Conservation (phyloP, 2,888 invertebrate genomes). For the Nephrotoma appendiculata region DNA sequence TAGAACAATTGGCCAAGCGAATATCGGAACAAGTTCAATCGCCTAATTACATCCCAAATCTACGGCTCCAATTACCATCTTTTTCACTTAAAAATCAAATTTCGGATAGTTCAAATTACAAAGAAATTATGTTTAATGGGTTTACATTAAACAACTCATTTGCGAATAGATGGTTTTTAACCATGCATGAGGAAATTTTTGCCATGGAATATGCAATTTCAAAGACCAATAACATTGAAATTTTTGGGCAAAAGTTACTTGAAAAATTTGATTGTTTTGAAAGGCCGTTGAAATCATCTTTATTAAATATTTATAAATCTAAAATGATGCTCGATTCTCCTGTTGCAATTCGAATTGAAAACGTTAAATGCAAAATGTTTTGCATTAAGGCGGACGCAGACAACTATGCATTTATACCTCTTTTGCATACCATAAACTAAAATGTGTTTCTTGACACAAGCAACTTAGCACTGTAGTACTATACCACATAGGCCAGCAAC, state of each 20-base stretch:
- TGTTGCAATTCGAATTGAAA: neutral
- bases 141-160: neutral
- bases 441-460: neutral
- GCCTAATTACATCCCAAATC: neutral
- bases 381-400: neutral
- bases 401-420: neutral
- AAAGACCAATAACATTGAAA: neutral
- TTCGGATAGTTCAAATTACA: neutral
- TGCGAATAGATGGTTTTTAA: neutral
- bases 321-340: neutral
- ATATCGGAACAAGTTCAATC: neutral
- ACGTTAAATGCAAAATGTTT: neutral
- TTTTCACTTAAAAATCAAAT: neutral
- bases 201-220: neutral
- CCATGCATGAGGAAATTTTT: neutral
- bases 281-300: neutral
- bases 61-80: neutral
- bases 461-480: no score
- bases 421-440: neutral
- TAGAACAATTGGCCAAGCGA: no score
- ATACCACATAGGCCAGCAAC: neutral
- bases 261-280: neutral
- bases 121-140: neutral
- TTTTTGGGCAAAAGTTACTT: neutral
- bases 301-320: neutral